phyloP scores from a whole-genome alignment of 1,140 invertebrate genomes.

The Plutomurus gul region DNA sequence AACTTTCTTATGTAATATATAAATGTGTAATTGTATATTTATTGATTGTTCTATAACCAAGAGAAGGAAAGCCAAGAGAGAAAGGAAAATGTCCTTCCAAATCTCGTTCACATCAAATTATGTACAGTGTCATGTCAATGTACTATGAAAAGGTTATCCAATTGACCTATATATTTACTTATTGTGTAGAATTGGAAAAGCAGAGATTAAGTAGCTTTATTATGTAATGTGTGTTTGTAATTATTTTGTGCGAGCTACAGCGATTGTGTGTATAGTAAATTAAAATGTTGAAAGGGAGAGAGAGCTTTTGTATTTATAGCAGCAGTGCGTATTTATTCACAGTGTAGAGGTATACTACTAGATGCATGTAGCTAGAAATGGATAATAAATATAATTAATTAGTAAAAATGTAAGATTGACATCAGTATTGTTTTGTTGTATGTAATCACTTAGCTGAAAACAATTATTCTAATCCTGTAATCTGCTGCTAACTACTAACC shows the following conservation, averaged over 20 bases:
- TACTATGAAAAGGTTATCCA: too few species aligned
- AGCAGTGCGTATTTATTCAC: neutral
- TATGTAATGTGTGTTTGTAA: neutral
- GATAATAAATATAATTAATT: neutral
- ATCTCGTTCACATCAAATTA: too few species aligned
- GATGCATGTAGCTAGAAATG: neutral
- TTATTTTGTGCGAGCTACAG: constrained; percentile 16
- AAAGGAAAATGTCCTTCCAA: too few species aligned
- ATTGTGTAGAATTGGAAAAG: too few species aligned
- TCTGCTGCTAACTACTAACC: neutral
- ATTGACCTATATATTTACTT: too few species aligned
- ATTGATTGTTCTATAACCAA: too few species aligned
- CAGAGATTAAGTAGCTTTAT: too few species aligned
- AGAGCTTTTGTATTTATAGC: constrained; percentile 11
- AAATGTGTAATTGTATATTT: too few species aligned
- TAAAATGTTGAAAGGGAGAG: neutral
- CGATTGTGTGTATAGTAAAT: neutral
- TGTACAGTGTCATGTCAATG: too few species aligned
- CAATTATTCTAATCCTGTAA: constrained; percentile 22
- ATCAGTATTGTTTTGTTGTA: constrained; percentile 25
- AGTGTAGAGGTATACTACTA: neutral
- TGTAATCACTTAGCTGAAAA: constrained; percentile 2
- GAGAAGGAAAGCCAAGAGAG: too few species aligned
- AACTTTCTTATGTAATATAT: too few species aligned
- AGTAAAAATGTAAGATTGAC: constrained; percentile 8